Conservation (phyloP, 2,888 invertebrate species). For the Lochmaea crataegi region DNA sequence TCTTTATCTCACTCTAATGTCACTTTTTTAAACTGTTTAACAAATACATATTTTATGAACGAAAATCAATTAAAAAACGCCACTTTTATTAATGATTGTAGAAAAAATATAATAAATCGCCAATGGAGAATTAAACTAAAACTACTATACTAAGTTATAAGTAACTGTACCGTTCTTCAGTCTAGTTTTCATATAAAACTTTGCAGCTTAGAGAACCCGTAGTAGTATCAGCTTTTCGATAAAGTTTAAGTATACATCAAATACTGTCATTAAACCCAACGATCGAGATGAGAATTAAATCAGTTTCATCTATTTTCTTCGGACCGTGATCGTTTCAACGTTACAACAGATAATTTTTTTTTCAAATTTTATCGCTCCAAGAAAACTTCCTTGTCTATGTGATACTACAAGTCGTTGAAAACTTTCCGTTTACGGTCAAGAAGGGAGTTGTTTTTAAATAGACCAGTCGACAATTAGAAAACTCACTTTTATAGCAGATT, state of each 20-base stretch:
- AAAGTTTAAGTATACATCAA: slow-evolving; percentile 34
- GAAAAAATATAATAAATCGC: too few species aligned
- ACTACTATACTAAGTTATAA: too few species aligned
- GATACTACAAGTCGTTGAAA: not conserved
- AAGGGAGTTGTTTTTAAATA: not conserved
- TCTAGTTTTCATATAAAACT: not conserved
- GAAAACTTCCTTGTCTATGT: not conserved
- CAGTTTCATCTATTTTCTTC: slow-evolving; percentile 4
- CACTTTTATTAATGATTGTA: too few species aligned
- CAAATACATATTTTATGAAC: too few species aligned
- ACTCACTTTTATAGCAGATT: too few species aligned
- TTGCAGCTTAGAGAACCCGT: not conserved
- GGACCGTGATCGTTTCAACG: not conserved
- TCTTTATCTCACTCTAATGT: too few species aligned
- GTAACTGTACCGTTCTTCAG: too few species aligned
- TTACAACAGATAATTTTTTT: not conserved
- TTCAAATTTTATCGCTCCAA: not conserved
- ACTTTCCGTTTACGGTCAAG: not conserved
- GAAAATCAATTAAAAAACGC: too few species aligned
- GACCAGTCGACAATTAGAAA: not conserved
- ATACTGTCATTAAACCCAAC: slow-evolving; percentile 38
- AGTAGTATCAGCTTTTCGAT: slow-evolving; percentile 6
- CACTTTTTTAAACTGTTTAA: too few species aligned
- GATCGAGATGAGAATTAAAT: slow-evolving; percentile 37
- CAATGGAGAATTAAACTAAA: too few species aligned